Evolutionary conservation across 2,797 vertebrate species (phyloP).

Genomic region (Syndactyla subalaris): DNA sequence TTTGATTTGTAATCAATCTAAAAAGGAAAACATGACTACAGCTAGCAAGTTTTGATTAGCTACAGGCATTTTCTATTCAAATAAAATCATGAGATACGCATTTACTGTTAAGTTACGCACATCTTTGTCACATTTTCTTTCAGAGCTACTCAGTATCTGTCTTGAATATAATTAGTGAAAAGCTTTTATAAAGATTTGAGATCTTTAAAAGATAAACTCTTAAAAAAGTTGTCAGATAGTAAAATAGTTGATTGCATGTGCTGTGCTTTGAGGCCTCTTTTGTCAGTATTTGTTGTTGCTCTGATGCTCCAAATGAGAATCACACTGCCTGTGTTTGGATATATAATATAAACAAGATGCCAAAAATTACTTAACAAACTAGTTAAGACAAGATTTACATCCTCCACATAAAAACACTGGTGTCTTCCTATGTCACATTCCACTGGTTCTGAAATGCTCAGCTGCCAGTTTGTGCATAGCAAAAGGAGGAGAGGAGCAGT

Average conservation of each 20-base stretch:
- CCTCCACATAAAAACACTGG: neutral
- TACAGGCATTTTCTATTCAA: neutral
- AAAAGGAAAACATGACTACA: neutral
- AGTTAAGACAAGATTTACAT: neutral
- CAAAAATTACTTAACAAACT: neutral
- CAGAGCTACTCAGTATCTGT: neutral
- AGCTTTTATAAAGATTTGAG: neutral
- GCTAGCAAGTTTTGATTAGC: constrained; percentile 16
- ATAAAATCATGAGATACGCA: neutral
- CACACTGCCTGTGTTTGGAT: neutral
- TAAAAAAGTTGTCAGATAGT: neutral
- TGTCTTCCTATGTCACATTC: neutral
- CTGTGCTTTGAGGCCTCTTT: neutral
- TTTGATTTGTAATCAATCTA: constrained; percentile 38
- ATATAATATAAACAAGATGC: neutral
- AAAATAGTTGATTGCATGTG: neutral
- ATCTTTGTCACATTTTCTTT: neutral
- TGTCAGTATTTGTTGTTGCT: neutral
- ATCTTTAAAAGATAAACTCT: neutral
- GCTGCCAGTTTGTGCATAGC: neutral
- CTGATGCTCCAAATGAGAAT: neutral
- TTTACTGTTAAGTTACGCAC: neutral
- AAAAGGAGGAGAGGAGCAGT: neutral
- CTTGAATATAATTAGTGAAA: neutral
- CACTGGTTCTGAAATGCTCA: neutral